Evolutionary conservation across 1,140 invertebrate genomes (phyloP).

Genomic region (Mycetomoellerius zeteki): DNA sequence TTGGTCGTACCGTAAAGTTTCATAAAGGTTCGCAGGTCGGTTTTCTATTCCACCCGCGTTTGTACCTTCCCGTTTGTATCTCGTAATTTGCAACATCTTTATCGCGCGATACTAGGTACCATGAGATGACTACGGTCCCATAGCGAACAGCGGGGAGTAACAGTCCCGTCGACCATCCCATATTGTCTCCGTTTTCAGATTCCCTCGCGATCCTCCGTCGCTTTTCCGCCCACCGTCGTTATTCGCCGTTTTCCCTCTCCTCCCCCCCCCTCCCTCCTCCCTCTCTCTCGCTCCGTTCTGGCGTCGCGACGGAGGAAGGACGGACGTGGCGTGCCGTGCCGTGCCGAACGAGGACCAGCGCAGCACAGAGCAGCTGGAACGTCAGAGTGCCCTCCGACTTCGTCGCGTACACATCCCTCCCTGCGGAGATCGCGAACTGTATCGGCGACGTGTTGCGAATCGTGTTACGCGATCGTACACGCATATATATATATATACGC

Average conservation of each 20-base stretch:
- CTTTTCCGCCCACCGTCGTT: conserved; percentile 29
- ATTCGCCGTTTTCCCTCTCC: conserved; percentile 24
- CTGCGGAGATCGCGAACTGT: conserved; percentile 12
- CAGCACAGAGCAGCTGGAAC: conserved; percentile 70
- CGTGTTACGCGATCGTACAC: neutral
- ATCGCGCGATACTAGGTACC: neutral
- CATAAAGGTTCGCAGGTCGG: neutral
- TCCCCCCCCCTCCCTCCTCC: conserved; percentile 8
- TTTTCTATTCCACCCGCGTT: neutral
- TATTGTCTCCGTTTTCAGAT: conserved; percentile 49
- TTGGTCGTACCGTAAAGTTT: neutral
- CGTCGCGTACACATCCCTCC: conserved; percentile 75
- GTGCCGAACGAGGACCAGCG: conserved; percentile 71
- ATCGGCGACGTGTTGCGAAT: conserved; percentile 16
- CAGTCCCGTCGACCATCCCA: neutral
- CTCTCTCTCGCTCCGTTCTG: conserved; percentile 11
- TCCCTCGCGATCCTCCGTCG: conserved; percentile 37
- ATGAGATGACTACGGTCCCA: neutral
- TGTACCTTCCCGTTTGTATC: neutral
- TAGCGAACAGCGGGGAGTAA: conserved; percentile 4
- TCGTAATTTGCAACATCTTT: conserved; percentile 29
- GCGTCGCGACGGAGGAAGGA: conserved; percentile 65
- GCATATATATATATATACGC: too few species aligned
- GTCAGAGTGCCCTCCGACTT: conserved; percentile 83
- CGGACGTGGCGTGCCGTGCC: conserved; percentile 46